A percentile compares a stretch with the other conserved stretches of the same genome.
These are phyloP conservation scores for Halictus quadricinctus DNA, from an alignment of 2,888 invertebrate genomes.

Conservation along the genomic window DNA sequence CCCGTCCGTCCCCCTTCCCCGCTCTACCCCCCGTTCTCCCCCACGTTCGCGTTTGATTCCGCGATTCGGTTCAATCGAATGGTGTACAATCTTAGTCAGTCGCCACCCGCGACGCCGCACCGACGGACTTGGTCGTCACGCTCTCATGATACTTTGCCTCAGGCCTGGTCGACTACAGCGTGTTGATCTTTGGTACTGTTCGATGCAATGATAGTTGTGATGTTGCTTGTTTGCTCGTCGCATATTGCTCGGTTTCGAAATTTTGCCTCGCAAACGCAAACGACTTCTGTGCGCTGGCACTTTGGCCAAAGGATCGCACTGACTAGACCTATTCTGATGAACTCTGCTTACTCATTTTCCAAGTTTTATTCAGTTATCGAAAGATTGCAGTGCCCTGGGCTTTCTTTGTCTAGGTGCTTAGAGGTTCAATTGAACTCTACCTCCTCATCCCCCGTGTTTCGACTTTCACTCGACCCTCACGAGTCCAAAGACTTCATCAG, in stretches of 20 bases:
- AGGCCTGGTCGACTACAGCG: neutral
- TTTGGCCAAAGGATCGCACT: too few species aligned
- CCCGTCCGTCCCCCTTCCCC: constrained; percentile 9
- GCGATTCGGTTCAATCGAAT: constrained; percentile 74
- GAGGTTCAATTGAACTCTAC: neutral
- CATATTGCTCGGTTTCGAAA: neutral
- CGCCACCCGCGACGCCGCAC: constrained; percentile 73
- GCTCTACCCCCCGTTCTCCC: neutral
- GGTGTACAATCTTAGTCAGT: constrained; percentile 73
- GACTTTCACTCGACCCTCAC: neutral
- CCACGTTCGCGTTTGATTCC: constrained; percentile 71
- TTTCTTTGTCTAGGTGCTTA: neutral
- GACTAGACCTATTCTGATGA: too few species aligned
- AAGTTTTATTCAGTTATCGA: too few species aligned
- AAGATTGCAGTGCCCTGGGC: neutral
- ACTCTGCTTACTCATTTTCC: too few species aligned
- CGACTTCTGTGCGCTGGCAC: too few species aligned
- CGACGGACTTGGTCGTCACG: constrained; percentile 62
- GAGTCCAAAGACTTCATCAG: neutral
- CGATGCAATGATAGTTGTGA: neutral
- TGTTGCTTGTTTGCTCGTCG: neutral
- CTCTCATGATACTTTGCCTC: constrained; percentile 3
- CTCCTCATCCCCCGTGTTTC: neutral
- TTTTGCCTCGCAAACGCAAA: neutral
- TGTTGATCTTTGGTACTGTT: neutral